Base-by-base conservation (phyloP, 2,797 vertebrate genomes). In the Hoplostethus atlanticus region DNA sequence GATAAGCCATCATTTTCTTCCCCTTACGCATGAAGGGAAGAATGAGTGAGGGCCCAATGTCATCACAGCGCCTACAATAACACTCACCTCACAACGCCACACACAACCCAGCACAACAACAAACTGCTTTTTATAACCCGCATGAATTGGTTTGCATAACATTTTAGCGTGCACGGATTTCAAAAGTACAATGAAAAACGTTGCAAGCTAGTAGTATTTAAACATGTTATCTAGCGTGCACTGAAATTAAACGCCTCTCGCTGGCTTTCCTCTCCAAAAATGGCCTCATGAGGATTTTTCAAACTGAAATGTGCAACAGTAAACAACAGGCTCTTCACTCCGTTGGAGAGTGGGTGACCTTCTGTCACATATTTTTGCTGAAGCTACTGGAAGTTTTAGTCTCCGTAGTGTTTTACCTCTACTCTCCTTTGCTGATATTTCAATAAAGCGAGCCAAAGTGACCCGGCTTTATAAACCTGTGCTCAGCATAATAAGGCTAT, bases 1-100 rank as follows among this genome's bases (percentile, higher is more conserved):
- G 93, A 93, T 91, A 94, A 93, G 93, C 91, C 93, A 93, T 94
- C 91, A 94, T 93, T 94, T 92, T 93, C 85, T 80, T 90, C 84
- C 84, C 83, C 83, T 83, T 86, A 87, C 80, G 86, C 82, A 86
- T 92, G 90, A 89, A 83, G 89, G 85, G 69, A 93, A 89, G 85
- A 89, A 85, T 91, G 91, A 93, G 89, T 46, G 89, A 87, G 81
- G 64, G 87, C 76, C 91, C 89, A 90, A 89, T 93, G 92, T 93
- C 92, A 94, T 89, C 76, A 56, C 73, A 67, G 73, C 70, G 81
- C 79, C 85, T 90, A 80, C 83, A 88, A 90, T 81, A 90, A 90
- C 85, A 86, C 72, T 21, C 86, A 86, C 83, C 78, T 88, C 76
- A 76, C 67, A 57, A 47, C 62, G 62, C 53, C 62, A 52, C 80